Percentiles rank a stretch among this genome's conserved stretches.
phyloP scores from a whole-genome alignment of 2,797 vertebrate species.

The Muscicapa striata region DNA sequence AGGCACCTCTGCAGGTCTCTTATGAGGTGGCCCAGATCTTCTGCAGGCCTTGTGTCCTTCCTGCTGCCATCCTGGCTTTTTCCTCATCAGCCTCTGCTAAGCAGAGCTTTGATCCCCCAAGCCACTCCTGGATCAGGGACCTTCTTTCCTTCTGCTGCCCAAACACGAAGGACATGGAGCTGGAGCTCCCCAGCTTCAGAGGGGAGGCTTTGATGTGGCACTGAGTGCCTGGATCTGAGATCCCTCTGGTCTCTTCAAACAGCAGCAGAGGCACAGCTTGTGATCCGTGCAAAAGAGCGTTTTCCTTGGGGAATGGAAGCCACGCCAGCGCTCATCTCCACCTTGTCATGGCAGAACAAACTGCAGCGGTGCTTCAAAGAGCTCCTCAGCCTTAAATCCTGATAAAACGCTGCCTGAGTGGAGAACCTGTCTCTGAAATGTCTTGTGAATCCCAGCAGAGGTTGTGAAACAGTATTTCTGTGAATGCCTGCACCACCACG shows the following conservation, averaged over 20 bases:
- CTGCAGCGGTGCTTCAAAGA: not conserved
- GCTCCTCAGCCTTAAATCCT: not conserved
- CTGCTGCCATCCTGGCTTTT: not conserved
- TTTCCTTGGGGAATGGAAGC: constrained; percentile 26
- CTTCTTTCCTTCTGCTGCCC: not conserved
- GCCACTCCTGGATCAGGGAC: not conserved
- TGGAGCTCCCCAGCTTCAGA: not conserved
- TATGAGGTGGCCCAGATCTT: not conserved
- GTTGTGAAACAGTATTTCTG: not conserved
- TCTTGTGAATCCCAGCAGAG: not conserved
- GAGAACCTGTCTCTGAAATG: not conserved
- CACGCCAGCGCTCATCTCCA: fast-evolving
- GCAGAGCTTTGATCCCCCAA: not conserved
- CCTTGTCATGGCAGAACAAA: not conserved
- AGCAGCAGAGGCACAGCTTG: not conserved
- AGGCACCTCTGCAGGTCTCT: not conserved
- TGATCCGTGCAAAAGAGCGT: not conserved
- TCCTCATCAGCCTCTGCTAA: not conserved
- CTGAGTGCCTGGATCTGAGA: not conserved
- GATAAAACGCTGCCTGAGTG: not conserved
- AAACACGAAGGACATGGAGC: not conserved
- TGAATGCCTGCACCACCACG: not conserved
- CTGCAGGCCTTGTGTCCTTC: fast-evolving
- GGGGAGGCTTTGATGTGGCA: not conserved
- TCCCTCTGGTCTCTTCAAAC: not conserved